phyloP scores from a whole-genome alignment of 2,888 invertebrate genomes.

The Alentia gelatinosa region DNA sequence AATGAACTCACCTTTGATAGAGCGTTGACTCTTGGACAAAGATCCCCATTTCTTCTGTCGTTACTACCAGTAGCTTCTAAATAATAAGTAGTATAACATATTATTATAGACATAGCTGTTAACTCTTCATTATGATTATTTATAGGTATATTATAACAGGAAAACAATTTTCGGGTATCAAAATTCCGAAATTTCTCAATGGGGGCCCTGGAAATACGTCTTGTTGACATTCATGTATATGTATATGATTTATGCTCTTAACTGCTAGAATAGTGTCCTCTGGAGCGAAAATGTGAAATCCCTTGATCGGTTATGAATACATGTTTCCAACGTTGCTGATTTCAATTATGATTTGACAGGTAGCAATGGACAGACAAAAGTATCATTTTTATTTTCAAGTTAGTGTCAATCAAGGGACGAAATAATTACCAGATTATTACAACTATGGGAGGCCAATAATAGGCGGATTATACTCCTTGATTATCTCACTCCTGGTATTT shows the following conservation, averaged over 20 bases:
- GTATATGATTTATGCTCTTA: background rate
- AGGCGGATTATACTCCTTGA: too few species aligned
- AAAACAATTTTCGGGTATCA: background rate
- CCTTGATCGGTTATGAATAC: too few species aligned
- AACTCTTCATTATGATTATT: background rate
- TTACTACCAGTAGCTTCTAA: constrained; percentile 50
- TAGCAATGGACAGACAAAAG: too few species aligned
- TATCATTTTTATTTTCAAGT: too few species aligned
- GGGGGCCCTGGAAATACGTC: background rate
- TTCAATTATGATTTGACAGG: too few species aligned
- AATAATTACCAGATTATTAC: too few species aligned
- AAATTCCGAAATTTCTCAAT: background rate
- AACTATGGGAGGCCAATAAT: too few species aligned
- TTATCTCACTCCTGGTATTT: too few species aligned
- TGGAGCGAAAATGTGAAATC: too few species aligned
- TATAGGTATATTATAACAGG: background rate
- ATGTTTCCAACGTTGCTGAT: too few species aligned
- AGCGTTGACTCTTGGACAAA: background rate
- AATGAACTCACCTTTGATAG: constrained; percentile 52
- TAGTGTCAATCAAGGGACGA: too few species aligned
- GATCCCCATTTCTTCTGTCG: background rate
- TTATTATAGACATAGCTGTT: background rate
- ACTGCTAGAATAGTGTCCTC: background rate
- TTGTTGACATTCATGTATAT: background rate
- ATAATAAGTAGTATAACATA: background rate